phyloP scores from a whole-genome alignment of 2,113 vertebrate genomes.

The Pao palembangensis region DNA sequence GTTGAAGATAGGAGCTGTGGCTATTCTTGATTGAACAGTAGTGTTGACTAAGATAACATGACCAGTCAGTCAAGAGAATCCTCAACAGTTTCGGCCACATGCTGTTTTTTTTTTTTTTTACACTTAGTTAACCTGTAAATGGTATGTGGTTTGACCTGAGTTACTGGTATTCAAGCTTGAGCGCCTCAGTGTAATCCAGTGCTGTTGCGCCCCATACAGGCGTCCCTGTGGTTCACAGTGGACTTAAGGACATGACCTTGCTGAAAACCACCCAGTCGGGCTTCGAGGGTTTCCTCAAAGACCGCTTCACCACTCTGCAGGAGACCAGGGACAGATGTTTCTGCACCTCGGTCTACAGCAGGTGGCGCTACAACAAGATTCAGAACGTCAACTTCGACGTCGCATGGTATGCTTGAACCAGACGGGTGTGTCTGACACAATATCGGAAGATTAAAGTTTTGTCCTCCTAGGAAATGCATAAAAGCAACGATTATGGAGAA shows the following conservation, averaged over 20 bases:
- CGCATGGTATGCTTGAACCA: constrained; percentile 75
- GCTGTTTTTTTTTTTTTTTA: no score
- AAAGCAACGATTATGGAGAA: constrained; percentile 82
- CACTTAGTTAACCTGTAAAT: no score
- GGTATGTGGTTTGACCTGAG: no score
- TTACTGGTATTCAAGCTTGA: no score
- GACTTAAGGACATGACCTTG: constrained; percentile 87
- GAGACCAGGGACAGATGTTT: constrained; percentile 87
- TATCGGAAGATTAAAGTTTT: no score
- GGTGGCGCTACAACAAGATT: constrained; percentile 82
- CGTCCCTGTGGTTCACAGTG: constrained; percentile 81
- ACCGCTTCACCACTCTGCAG: constrained; percentile 87
- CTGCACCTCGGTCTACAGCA: constrained; percentile 84
- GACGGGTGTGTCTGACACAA: no score
- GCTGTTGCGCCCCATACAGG: constrained; percentile 61
- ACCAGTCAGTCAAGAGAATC: no score
- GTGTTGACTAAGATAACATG: no score
- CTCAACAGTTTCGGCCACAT: no score
- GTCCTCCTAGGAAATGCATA: constrained; percentile 75
- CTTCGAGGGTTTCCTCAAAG: constrained; percentile 86
- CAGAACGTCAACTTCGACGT: constrained; percentile 77
- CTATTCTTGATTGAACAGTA: no score
- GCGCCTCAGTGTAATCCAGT: no score
- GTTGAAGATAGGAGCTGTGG: no score
- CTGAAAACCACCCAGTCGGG: constrained; percentile 95